Evolutionary conservation across 2,797 vertebrate genomes (phyloP).

Genomic region (Hozukius guyotensis): DNA sequence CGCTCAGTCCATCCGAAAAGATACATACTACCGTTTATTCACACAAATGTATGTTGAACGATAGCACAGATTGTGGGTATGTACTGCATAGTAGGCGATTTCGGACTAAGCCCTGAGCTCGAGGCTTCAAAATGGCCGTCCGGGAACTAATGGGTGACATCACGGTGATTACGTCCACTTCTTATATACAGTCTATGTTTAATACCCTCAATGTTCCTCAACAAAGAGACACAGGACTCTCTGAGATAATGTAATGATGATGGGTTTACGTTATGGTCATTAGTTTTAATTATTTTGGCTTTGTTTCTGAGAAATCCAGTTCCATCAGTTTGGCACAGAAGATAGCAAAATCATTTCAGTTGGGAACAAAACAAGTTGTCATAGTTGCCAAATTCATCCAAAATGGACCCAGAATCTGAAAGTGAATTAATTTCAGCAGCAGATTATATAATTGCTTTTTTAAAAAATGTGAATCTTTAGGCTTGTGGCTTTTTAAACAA

Average conservation of each 20-base stretch:
- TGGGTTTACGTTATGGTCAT: background rate
- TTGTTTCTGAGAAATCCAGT: background rate
- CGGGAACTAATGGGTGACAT: no score
- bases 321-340: background rate
- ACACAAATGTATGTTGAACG: no score
- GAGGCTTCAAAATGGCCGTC: no score
- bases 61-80: no score
- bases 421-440: background rate
- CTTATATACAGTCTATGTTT: no score
- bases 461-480: background rate
- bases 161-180: no score
- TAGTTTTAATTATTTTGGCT: background rate
- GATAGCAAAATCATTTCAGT: background rate
- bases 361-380: background rate
- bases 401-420: background rate
- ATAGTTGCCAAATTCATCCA: background rate
- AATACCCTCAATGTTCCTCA: background rate
- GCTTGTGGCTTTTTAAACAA: background rate
- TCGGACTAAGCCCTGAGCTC: no score
- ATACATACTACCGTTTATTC: no score
- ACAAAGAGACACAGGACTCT: background rate
- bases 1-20: no score
- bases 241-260: background rate
- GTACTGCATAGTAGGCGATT: no score
- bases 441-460: background rate